Evolutionary conservation across 1,140 invertebrate genomes (phyloP), one percentile per base, ranked within the genome.

Genomic region (Nephila pilipes): DNA sequence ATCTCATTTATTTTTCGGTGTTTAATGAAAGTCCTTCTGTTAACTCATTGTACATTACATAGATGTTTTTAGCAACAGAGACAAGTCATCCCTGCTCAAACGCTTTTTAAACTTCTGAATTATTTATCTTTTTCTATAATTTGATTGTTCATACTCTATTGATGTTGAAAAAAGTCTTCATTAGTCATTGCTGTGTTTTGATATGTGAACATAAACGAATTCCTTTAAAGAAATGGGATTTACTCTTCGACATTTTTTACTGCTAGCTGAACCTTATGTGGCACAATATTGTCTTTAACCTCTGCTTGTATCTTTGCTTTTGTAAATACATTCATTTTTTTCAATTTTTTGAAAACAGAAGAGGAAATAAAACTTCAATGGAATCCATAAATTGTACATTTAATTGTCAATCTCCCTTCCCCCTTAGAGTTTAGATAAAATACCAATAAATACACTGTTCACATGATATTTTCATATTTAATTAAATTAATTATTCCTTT

Each of bases 311-410:
- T n/a, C 57, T 87, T 81, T 87, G 29, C 29, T 87, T 87, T 87
- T 87, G 85, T 87, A 87, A 87, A 87, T 87, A 87, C 57, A 87
- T 87, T 60, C 32, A 60, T 60, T 83, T 54, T 46, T 83, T 65
- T 65, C 63, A 12, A 65, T 65, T 65, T 25, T 65, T 65, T 65
- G 63, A 25, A 65, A 25, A n/a, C 25, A 65, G 63, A 65, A 65
- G 63, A n/a, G n/a, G n/a, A 83, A 55, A 83, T 55, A 55, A 55
- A 83, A 18, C 46, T 46, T 25, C 16, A 20, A 16, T 54, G 29
- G 54, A 83, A 83, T 55, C 29, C 69, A 75, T 29, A 75, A 75
- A 75, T n/a, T 46, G 46, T 83, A 83, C 46, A 55, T 83, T 16
- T 16, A 57, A 55, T 83, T 54, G 54, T 83, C 54, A 12, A 57